These are phyloP conservation scores for Amia ocellicauda DNA, from an alignment of 2,113 vertebrate species.

Conservation along the genomic window DNA sequence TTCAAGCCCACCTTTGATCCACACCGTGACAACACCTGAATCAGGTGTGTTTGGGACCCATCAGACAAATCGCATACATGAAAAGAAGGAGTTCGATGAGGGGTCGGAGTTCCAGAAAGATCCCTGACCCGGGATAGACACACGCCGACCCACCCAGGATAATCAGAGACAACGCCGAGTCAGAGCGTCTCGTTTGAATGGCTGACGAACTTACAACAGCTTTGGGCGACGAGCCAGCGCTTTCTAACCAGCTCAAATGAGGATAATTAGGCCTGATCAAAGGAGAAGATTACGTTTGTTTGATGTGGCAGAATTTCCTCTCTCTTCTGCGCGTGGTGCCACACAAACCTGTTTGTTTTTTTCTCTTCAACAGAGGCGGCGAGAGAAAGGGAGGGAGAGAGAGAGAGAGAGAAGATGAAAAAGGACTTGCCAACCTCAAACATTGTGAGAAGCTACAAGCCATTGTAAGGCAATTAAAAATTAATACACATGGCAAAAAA, in stretches of 20 bases:
- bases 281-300: conserved; percentile 33
- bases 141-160: background rate
- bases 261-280: conserved; percentile 46
- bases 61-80: no score
- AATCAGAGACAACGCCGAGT: conserved; percentile 12
- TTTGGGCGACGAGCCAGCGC: conserved; percentile 20
- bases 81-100: background rate
- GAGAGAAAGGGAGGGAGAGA: background rate
- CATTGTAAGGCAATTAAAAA: background rate
- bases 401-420: background rate
- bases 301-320: conserved; percentile 24
- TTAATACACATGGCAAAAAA: no score
- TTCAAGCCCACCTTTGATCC: no score
- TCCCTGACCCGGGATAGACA: background rate
- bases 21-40: no score
- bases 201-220: conserved; percentile 29
- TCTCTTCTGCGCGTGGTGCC: conserved; percentile 24
- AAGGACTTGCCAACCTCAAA: background rate
- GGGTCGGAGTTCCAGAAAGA: background rate
- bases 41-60: no score
- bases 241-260: conserved; percentile 36
- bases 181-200: conserved; percentile 41
- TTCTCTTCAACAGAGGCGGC: no score
- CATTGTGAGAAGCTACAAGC: background rate
- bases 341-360: conserved; percentile 6